phyloP scores from a whole-genome alignment of 2,888 invertebrate species.

The Macropis europaea region DNA sequence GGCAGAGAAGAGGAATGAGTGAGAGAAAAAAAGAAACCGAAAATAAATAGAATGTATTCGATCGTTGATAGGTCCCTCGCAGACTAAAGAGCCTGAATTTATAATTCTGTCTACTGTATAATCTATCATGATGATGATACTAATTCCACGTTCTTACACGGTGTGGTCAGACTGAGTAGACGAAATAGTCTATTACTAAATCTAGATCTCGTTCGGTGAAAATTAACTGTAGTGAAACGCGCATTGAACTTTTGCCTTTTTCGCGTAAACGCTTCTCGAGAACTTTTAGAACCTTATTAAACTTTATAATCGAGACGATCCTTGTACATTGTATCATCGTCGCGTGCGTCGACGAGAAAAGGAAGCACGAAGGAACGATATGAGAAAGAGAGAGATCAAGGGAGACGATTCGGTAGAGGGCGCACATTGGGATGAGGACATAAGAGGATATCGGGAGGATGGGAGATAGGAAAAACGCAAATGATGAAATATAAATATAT shows the following conservation, averaged over 20 bases:
- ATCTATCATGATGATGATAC: constrained; percentile 54
- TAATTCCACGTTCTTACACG: constrained; percentile 65
- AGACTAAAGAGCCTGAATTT: constrained; percentile 64
- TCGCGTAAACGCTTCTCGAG: constrained; percentile 43
- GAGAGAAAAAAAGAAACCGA: constrained; percentile 6
- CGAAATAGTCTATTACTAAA: constrained; percentile 54
- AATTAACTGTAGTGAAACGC: constrained; percentile 39
- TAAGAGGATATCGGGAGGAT: constrained; percentile 7
- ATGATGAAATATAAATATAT: background rate
- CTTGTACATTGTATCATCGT: constrained; percentile 41
- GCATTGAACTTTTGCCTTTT: constrained; percentile 46
- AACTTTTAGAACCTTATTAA: constrained; percentile 30
- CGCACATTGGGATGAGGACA: constrained; percentile 1
- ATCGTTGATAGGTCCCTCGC: constrained; percentile 58
- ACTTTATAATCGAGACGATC: constrained; percentile 31
- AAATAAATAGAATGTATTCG: constrained; percentile 39
- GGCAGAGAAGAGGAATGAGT: constrained; percentile 48
- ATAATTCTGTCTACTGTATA: constrained; percentile 65
- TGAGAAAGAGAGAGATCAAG: background rate
- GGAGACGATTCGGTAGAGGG: too few species aligned
- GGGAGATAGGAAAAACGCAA: background rate
- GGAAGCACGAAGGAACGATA: background rate
- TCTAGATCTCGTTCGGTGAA: constrained; percentile 48
- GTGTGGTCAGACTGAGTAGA: constrained; percentile 66
- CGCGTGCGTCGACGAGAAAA: background rate